These are phyloP conservation scores for Ichneumoninae sp. DNA, from an alignment of 2,888 invertebrate species.

Conservation along the genomic window DNA sequence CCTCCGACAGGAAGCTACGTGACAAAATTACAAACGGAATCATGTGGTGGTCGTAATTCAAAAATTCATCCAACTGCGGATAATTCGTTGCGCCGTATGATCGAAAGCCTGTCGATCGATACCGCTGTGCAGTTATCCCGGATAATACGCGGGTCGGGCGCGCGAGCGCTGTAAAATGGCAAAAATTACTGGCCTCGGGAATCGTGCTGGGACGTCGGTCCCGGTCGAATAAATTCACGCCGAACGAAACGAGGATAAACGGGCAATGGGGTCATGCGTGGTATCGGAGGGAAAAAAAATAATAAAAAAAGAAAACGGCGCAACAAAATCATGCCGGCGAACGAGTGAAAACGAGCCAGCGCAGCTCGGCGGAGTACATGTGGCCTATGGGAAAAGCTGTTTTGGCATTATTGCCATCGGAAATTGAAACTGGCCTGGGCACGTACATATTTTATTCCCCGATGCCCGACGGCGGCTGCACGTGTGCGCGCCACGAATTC, in stretches of 20 bases:
- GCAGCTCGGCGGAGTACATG: conserved; percentile 21
- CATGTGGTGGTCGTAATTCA: not conserved
- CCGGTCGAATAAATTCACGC: conserved; percentile 71
- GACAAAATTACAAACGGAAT: conserved; percentile 24
- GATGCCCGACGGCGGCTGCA: conserved; percentile 31
- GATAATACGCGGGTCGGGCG: conserved; percentile 14
- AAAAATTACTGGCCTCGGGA: conserved; percentile 51
- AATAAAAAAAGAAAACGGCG: not conserved
- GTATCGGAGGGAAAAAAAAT: conserved; percentile 11
- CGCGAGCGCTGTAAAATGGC: conserved; percentile 15
- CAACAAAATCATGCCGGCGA: conserved; percentile 12
- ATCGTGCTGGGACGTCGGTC: conserved; percentile 61
- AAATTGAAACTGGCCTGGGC: conserved; percentile 72
- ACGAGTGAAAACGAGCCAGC: not conserved
- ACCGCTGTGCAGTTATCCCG: not conserved
- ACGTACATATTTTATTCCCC: conserved; percentile 71
- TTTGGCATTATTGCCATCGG: conserved; percentile 69
- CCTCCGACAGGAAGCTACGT: not conserved
- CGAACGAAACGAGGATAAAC: conserved; percentile 71
- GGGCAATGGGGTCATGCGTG: conserved; percentile 31
- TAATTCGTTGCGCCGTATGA: conserved; percentile 34
- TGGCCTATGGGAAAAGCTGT: conserved; percentile 58
- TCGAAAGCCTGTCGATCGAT: conserved; percentile 27
- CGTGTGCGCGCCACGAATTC: not conserved
- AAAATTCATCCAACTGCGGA: conserved; percentile 1